Percentiles rank a stretch among this genome's conserved stretches.
phyloP scores from a whole-genome alignment of 2,888 invertebrate genomes.

The Drosophila multiciliata region DNA sequence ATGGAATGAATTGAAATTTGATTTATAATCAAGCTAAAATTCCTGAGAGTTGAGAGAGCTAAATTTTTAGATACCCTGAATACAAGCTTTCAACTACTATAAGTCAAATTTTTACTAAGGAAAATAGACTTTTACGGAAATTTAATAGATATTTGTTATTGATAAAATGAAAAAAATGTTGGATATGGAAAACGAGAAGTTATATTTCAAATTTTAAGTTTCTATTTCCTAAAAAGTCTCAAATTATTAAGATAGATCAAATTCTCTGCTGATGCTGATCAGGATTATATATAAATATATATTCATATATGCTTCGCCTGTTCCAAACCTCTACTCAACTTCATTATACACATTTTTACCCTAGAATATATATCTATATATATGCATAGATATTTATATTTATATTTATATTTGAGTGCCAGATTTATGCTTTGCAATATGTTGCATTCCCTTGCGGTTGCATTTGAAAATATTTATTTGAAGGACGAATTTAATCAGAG shows the following conservation, averaged over 20 bases:
- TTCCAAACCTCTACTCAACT: background rate
- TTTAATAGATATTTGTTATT: background rate
- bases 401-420: slow-evolving; percentile 2
- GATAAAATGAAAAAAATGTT: background rate
- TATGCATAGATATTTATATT: slow-evolving; percentile 6
- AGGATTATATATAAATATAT: background rate
- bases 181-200: background rate
- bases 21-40: slow-evolving; percentile 37
- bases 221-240: too few relatives aligned
- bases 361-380: background rate
- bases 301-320: background rate
- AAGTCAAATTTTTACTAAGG: background rate
- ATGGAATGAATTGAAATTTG: slow-evolving; percentile 43
- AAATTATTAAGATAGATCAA: too few relatives aligned
- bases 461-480: slow-evolving; percentile 14
- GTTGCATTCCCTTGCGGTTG: slow-evolving; percentile 2
- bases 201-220: background rate
- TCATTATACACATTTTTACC: background rate
- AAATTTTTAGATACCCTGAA: background rate
- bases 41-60: background rate
- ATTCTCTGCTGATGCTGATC: background rate
- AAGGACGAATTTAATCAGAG: background rate
- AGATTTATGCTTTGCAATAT: slow-evolving; percentile 31
- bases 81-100: background rate
- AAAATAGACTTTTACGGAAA: background rate